These are phyloP conservation scores for Clostera curtula DNA, from an alignment of 2,888 invertebrate species.

Conservation along the genomic window DNA sequence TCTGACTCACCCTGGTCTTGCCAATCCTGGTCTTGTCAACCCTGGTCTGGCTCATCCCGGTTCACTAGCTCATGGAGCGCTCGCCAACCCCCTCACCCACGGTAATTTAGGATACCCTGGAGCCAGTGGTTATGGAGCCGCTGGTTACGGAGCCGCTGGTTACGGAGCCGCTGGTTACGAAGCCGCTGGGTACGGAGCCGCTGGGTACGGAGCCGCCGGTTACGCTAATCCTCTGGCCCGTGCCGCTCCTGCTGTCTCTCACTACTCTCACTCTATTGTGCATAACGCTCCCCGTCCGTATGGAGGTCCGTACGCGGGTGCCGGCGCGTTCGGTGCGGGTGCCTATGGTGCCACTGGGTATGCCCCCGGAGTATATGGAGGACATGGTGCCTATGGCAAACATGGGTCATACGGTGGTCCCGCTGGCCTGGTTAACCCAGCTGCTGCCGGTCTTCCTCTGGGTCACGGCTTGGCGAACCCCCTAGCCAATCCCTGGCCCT, in stretches of 20 bases:
- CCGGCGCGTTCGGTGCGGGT: constrained; percentile 12
- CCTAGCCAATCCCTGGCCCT: constrained; percentile 17
- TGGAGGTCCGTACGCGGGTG: constrained; percentile 18
- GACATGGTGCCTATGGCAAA: constrained; percentile 6
- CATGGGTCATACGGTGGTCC: constrained; percentile 9
- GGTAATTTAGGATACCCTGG: constrained; percentile 4
- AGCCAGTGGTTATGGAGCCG: background rate
- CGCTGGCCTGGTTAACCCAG: constrained; percentile 5
- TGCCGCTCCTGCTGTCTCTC: constrained; percentile 19
- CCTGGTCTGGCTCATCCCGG: constrained; percentile 2
- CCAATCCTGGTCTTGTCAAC: constrained; percentile 3
- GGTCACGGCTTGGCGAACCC: constrained; percentile 13
- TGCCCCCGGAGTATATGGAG: no score
- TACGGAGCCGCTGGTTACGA: constrained; percentile 5
- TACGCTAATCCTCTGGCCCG: constrained; percentile 12
- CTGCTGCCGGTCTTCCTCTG: constrained; percentile 11
- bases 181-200: constrained; percentile 7
- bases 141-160: constrained; percentile 1
- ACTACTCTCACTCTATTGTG: constrained; percentile 23
- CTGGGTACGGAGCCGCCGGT: constrained; percentile 6
- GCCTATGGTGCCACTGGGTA: constrained; percentile 13
- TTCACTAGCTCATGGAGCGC: constrained; percentile 1
- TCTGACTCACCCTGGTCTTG: background rate
- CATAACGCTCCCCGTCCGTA: constrained; percentile 21
- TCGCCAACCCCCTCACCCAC: constrained; percentile 1